phyloP scores from a whole-genome alignment of 2,113 vertebrate genomes.

The Dasypus novemcinctus region DNA sequence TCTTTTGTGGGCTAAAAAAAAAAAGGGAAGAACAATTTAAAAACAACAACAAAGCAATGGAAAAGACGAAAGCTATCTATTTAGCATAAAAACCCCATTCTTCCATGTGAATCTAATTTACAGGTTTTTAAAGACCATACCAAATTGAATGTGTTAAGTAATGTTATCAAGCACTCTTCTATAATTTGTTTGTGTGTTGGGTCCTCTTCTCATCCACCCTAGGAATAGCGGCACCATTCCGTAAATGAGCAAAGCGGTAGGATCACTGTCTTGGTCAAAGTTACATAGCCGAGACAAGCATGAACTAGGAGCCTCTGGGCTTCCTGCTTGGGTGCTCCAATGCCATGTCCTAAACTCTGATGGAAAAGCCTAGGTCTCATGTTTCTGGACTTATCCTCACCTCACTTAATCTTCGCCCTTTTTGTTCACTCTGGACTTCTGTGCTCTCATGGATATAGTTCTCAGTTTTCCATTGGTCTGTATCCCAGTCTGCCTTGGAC shows the following conservation, averaged over 20 bases:
- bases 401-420: accelerated
- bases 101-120: background rate
- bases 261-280: background rate
- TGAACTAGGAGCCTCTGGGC: background rate
- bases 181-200: background rate
- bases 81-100: background rate
- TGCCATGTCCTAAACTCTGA: background rate
- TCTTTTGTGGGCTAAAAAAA: constrained; percentile 12
- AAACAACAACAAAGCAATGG: background rate
- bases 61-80: background rate
- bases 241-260: background rate
- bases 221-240: background rate
- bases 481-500: accelerated
- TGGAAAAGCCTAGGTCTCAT: accelerated
- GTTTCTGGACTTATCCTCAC: background rate
- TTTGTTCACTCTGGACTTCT: background rate
- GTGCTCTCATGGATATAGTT: accelerated
- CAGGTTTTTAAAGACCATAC: background rate
- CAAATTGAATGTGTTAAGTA: background rate
- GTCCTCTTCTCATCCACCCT: background rate
- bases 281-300: background rate
- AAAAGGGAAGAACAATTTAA: background rate
- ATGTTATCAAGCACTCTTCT: background rate
- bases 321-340: background rate
- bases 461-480: background rate